Conservation (phyloP, 1,140 invertebrate species). For the Eupeodes corollae region DNA sequence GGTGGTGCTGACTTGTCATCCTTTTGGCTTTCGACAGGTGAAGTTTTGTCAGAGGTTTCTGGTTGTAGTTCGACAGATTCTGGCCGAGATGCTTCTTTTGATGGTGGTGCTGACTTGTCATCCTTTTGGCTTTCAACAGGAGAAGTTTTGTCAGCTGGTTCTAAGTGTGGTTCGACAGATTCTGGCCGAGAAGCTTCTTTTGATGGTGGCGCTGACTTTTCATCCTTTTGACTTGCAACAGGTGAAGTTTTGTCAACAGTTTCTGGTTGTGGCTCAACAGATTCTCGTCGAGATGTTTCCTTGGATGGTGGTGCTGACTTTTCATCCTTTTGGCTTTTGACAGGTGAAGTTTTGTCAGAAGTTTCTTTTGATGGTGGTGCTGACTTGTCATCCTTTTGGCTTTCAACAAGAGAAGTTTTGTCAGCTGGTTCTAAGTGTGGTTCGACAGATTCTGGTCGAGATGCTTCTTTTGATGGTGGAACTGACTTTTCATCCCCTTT, state of each 20-base stretch:
- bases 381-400: too few relatives aligned
- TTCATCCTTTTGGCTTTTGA: not conserved
- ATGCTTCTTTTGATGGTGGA: constrained; percentile 3
- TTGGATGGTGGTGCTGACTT: not conserved
- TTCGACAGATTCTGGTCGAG: constrained; percentile 13
- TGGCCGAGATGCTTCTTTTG: constrained; percentile 7
- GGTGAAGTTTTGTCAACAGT: not conserved
- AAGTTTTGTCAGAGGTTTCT: constrained; percentile 5
- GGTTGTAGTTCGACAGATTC: constrained; percentile 8
- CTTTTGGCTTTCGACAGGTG: not conserved
- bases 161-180: constrained; percentile 7
- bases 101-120: constrained; percentile 7
- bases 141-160: constrained; percentile 5
- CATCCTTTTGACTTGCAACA: not conserved
- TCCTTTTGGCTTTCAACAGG: constrained; percentile 1
- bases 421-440: too few relatives aligned
- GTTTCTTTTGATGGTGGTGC: not conserved
- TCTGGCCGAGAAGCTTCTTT: constrained; percentile 9
- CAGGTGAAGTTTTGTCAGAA: not conserved
- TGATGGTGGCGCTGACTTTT: constrained; percentile 7
- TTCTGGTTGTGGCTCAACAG: constrained; percentile 6
- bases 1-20: constrained; percentile 7
- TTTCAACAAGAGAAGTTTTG: too few relatives aligned
- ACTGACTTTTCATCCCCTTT: too few relatives aligned
- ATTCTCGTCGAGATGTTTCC: constrained; percentile 12